These are phyloP conservation scores for Aethes cnicana DNA, from an alignment of 2,888 invertebrate genomes.

Conservation along the genomic window DNA sequence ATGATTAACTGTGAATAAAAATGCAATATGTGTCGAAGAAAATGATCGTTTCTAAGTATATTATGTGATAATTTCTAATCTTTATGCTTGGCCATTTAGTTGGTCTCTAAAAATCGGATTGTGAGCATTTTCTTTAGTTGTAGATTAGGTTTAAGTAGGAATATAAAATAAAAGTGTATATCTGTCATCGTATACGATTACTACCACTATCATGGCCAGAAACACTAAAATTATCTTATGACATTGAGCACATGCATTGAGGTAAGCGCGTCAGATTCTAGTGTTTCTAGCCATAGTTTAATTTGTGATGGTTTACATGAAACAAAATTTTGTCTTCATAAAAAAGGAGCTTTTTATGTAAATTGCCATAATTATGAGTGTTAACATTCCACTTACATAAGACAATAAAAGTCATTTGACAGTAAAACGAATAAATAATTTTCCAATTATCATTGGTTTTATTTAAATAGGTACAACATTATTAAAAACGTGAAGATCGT, in stretches of 20 bases:
- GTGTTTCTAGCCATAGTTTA: too few relatives aligned
- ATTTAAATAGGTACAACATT: not conserved
- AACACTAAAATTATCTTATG: too few relatives aligned
- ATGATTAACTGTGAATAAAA: too few relatives aligned
- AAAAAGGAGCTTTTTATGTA: too few relatives aligned
- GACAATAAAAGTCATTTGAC: conserved; percentile 21
- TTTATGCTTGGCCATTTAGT: conserved; percentile 25
- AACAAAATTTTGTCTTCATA: too few relatives aligned
- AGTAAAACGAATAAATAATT: conserved; percentile 14
- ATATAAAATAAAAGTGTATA: not conserved
- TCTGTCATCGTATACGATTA: not conserved
- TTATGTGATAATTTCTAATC: conserved; percentile 26
- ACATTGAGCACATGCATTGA: too few relatives aligned
- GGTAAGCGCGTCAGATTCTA: too few relatives aligned
- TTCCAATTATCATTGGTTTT: conserved; percentile 11
- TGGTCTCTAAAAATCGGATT: conserved; percentile 5
- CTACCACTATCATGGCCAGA: too few relatives aligned
- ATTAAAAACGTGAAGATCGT: too few relatives aligned
- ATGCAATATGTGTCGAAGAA: too few relatives aligned
- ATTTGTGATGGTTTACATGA: too few relatives aligned
- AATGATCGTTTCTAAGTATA: conserved; percentile 4
- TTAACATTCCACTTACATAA: conserved; percentile 25
- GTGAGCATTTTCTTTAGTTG: conserved; percentile 16
- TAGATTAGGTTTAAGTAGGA: conserved; percentile 18
- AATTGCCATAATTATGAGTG: conserved; percentile 1